Evolutionary conservation across 2,797 vertebrate genomes (phyloP).

Genomic region (Myiothlypis chrysogaster): DNA sequence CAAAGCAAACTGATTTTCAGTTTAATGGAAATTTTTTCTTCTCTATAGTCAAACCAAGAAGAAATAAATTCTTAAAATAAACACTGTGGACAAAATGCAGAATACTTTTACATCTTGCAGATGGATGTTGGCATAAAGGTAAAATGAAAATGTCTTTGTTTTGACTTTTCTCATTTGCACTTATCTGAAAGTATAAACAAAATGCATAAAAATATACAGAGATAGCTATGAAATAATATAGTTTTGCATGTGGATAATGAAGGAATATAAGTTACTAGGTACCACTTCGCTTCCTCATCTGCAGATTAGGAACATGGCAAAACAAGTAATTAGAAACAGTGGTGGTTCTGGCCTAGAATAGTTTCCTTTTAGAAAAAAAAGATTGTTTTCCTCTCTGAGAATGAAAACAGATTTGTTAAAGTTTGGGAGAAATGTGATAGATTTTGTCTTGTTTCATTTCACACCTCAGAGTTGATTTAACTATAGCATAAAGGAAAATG

Average conservation of each 20-base stretch:
- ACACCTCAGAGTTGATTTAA: slow-evolving; percentile 21
- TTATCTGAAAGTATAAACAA: neutral
- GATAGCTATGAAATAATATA: neutral
- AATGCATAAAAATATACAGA: neutral
- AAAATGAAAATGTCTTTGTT: neutral
- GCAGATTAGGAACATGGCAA: neutral
- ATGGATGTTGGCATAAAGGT: neutral
- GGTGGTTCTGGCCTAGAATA: neutral
- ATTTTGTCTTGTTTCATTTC: slow-evolving; percentile 26
- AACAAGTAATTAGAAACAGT: neutral
- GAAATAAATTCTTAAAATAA: neutral
- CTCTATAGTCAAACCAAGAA: neutral
- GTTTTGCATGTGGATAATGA: neutral
- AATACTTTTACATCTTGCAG: neutral
- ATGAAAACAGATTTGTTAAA: neutral
- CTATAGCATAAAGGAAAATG: neutral
- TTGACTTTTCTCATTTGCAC: neutral
- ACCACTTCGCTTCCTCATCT: neutral
- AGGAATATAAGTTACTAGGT: neutral
- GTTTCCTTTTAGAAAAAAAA: neutral
- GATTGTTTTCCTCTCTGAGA: neutral
- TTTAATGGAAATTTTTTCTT: neutral
- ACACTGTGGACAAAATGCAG: neutral
- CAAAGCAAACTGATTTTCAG: neutral
- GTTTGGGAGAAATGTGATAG: neutral